Evolutionary conservation across 2,797 vertebrate species (phyloP).

Genomic region (Tokudaia muenninki): DNA sequence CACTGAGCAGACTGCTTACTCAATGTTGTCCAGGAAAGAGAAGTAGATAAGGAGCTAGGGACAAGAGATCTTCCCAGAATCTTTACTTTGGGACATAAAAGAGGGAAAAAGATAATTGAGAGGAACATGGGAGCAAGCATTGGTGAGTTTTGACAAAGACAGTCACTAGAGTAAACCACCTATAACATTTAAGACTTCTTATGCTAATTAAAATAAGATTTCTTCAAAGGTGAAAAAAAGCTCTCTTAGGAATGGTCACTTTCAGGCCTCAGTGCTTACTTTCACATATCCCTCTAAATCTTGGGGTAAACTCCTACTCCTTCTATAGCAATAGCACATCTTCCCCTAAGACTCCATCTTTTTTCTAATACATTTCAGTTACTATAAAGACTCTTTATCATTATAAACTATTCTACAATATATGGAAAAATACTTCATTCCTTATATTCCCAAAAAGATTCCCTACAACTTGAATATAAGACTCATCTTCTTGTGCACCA

Average conservation of each 20-base stretch:
- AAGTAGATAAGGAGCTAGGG: not conserved
- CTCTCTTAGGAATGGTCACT: not conserved
- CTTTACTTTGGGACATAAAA: not conserved
- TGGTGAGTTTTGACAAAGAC: not conserved
- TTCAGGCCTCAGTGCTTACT: rapidly evolving
- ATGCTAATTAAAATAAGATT: not conserved
- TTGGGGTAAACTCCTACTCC: not conserved
- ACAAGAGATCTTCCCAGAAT: not conserved
- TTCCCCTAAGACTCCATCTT: not conserved
- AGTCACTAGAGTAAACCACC: not conserved
- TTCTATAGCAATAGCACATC: not conserved
- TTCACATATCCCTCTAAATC: not conserved
- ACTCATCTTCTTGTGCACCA: not conserved
- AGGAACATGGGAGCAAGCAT: not conserved
- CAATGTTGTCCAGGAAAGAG: not conserved
- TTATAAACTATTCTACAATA: not conserved
- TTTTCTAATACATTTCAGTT: not conserved
- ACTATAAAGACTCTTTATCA: not conserved
- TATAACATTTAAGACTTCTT: not conserved
- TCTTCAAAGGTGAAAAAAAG: not conserved
- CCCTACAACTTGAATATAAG: not conserved
- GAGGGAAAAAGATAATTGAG: not conserved
- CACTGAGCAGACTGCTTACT: not conserved
- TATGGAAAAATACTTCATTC: not conserved
- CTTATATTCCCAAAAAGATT: not conserved